phyloP scores from a whole-genome alignment of 2,113 vertebrate genomes.

The Podarcis raffonei region DNA sequence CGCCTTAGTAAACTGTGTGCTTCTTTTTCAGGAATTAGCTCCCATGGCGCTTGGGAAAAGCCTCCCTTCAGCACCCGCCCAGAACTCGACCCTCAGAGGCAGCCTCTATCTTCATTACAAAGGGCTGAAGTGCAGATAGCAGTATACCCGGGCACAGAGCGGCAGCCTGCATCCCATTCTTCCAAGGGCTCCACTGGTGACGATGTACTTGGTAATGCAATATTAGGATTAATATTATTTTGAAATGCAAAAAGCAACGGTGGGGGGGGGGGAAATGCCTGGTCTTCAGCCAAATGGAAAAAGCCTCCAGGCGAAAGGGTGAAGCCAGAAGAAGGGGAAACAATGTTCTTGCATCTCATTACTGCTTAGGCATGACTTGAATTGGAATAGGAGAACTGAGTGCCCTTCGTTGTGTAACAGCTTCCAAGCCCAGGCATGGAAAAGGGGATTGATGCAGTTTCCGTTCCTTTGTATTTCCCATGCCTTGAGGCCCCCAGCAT shows the following conservation, averaged over 20 bases:
- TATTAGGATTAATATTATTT: background rate
- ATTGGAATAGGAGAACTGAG: background rate
- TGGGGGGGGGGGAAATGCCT: background rate
- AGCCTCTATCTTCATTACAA: slow-evolving; percentile 61
- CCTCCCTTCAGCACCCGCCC: slow-evolving; percentile 44
- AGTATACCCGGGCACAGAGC: slow-evolving; percentile 68
- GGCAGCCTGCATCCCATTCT: slow-evolving; percentile 46
- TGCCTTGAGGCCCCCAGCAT: no score
- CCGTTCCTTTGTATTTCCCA: no score
- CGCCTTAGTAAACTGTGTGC: background rate
- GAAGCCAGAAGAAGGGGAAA: background rate
- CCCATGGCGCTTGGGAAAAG: slow-evolving; percentile 80
- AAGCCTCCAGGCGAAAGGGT: background rate
- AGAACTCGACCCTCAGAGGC: slow-evolving; percentile 52
- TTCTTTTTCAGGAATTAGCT: slow-evolving; percentile 72
- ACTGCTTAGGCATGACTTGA: background rate
- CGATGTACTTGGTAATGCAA: background rate
- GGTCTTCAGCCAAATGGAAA: background rate
- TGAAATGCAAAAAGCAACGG: background rate
- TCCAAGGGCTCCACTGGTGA: background rate
- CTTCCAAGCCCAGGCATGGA: no score
- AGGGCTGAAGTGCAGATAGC: slow-evolving; percentile 78
- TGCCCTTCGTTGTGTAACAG: background rate
- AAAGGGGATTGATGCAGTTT: no score
- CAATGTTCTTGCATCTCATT: background rate